A percentile compares a stretch with the other conserved stretches of the same genome.
These are phyloP conservation scores for Oryzias celebensis DNA, from an alignment of 2,113 vertebrate genomes.

Conservation along the genomic window DNA sequence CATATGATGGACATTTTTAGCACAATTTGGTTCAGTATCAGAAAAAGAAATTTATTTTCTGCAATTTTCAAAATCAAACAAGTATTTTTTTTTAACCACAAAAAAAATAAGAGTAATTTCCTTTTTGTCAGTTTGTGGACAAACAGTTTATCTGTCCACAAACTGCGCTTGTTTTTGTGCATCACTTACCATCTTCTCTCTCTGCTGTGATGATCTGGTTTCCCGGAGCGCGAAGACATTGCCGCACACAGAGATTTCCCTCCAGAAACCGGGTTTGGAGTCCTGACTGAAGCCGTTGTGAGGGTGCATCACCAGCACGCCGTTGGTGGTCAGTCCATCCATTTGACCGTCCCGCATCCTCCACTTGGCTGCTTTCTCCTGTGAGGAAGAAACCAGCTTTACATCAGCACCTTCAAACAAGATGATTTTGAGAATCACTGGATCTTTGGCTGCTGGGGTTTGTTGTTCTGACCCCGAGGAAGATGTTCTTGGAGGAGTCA, in stretches of 20 bases:
- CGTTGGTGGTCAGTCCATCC: slow-evolving; percentile 96
- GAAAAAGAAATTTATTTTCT: too few relatives aligned
- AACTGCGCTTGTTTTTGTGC: background rate
- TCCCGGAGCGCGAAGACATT: slow-evolving; percentile 90
- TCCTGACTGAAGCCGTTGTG: slow-evolving; percentile 88
- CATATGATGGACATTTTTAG: too few relatives aligned
- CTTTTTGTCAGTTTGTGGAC: too few relatives aligned
- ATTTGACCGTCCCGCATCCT: slow-evolving; percentile 88
- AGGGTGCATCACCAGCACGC: slow-evolving; percentile 93
- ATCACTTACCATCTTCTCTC: slow-evolving; percentile 85
- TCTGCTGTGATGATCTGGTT: slow-evolving; percentile 89
- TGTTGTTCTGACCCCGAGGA: slow-evolving; percentile 84
- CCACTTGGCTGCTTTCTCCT: slow-evolving; percentile 97
- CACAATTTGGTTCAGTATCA: too few relatives aligned
- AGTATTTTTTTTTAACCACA: too few relatives aligned
- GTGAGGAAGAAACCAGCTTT: background rate
- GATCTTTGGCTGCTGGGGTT: rapidly evolving
- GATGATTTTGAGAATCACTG: background rate
- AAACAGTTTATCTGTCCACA: too few relatives aligned
- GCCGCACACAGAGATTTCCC: slow-evolving; percentile 94
- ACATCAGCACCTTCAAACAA: background rate
- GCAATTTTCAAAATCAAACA: too few relatives aligned
- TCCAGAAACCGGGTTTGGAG: slow-evolving; percentile 89
- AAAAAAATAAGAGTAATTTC: too few relatives aligned
- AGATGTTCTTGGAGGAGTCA: slow-evolving; percentile 94